These are phyloP conservation scores for Sibirionetta formosa DNA, from an alignment of 2,797 vertebrate genomes.

Conservation along the genomic window DNA sequence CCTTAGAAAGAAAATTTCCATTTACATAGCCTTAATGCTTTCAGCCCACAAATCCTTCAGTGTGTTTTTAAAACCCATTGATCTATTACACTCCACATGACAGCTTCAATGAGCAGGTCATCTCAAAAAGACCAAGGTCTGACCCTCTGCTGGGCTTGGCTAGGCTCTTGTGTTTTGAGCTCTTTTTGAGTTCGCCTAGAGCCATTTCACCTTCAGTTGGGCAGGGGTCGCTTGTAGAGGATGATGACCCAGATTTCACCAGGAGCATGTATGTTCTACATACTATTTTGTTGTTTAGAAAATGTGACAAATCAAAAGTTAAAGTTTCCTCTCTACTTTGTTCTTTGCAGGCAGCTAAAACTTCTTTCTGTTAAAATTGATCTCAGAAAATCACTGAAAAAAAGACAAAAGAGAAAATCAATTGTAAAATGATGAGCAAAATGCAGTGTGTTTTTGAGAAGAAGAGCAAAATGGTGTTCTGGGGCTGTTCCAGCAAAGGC, in stretches of 20 bases:
- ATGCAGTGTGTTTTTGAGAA: background rate
- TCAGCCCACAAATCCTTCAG: background rate
- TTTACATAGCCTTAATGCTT: conserved; percentile 4
- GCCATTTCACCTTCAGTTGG: background rate
- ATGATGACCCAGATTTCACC: background rate
- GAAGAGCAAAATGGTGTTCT: background rate
- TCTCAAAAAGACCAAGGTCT: background rate
- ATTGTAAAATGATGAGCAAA: background rate
- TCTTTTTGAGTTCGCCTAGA: background rate
- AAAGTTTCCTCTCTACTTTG: background rate
- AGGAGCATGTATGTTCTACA: background rate
- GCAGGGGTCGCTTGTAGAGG: background rate
- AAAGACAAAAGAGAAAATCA: background rate
- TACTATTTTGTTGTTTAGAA: background rate
- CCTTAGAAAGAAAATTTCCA: conserved; percentile 14
- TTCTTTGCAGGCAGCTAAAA: background rate
- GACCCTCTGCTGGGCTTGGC: background rate
- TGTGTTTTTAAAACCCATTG: background rate
- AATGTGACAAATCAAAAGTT: background rate
- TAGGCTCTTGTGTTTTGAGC: background rate
- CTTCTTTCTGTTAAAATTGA: background rate
- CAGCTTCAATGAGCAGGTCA: background rate
- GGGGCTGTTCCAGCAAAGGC: background rate
- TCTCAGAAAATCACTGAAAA: background rate
- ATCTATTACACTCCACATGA: background rate